Percentiles rank a stretch among this genome's conserved stretches.
These are phyloP conservation scores for Melanotaenia nigrans DNA, from an alignment of 2,797 vertebrate species.

Conservation along the genomic window DNA sequence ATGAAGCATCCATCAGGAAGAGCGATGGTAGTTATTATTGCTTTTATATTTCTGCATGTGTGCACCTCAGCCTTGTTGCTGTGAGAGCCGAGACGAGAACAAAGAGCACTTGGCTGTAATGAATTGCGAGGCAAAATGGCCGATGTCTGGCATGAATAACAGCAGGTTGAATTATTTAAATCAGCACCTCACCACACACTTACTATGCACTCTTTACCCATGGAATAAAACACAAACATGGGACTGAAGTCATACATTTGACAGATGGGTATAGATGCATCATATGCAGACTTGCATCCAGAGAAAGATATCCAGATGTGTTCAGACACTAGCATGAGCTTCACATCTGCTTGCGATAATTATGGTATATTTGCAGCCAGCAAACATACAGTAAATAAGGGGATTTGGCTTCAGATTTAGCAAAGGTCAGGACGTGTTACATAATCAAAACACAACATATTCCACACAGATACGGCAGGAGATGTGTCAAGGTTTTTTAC, in stretches of 20 bases:
- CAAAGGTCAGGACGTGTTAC: constrained; percentile 56
- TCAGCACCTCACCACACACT: constrained; percentile 38
- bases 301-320: not conserved
- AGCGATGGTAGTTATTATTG: constrained; percentile 27
- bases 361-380: constrained; percentile 16
- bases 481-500: constrained; percentile 25
- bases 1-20: constrained; percentile 39
- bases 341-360: not conserved
- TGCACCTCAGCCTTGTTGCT: constrained; percentile 62
- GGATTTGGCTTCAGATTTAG: constrained; percentile 62
- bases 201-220: constrained; percentile 22
- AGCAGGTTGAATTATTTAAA: constrained; percentile 62
- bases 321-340: not conserved
- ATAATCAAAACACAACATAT: constrained; percentile 54
- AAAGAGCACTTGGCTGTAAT: constrained; percentile 75
- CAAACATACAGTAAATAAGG: constrained; percentile 54
- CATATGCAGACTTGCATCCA: not conserved
- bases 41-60: constrained; percentile 39
- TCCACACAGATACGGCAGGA: constrained; percentile 19
- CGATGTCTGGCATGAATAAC: constrained; percentile 75
- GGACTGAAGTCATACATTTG: not conserved
- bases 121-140: constrained; percentile 80
- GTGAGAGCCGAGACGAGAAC: constrained; percentile 61
- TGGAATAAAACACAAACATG: constrained; percentile 10
- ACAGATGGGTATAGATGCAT: constrained; percentile 8